Base-by-base conservation (phyloP, 2,888 invertebrate species). In the Latheticus oryzae region DNA sequence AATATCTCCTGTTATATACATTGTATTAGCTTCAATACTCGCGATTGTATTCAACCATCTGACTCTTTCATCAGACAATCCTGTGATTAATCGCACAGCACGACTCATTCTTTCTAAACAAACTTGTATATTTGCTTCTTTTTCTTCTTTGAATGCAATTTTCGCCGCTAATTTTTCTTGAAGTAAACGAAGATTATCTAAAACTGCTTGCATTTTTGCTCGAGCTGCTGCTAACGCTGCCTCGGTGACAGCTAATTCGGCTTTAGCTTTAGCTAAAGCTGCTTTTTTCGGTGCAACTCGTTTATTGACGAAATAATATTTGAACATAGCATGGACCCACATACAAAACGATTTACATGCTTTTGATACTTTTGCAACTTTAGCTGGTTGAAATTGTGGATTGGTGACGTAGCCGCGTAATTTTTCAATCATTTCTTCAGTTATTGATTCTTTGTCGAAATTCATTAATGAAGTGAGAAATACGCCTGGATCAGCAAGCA, bases 291-390 rank as follows among this genome's bases (percentile, higher is more conserved):
- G 97, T 0, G 89, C 91, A 0, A 94, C 93, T 3, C 82, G 83
- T 64, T 85, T 83, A 70, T 93, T 93, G 0, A 95, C 93, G 73
- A 90, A 89, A 75, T 95, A 95, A 77, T 92, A 97, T 73, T 93
- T 88, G 78, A 90, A 96, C 88, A 97, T 93, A 0, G 96, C 96
- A 67, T 92, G 89, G 17, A 95, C 87, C 94, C 94, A 94, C 82
- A 91, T 88, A 70, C 94, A 94, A 1, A 94, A 80, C 0, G 90
- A 90, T 61, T 86, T 87, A 71, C 91, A 91, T 0, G 91, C 91
- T 76, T 89, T 90, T 0, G 91, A 91, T 5, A 89, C 87, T 80
- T 86, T 88, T 0, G 85, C 78, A 60, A 93, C 90, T 75, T 93
- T 91, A 1, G 82, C 82, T 0, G 95, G 94, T 45, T 90, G 87